These are phyloP conservation scores for Protaetia brevitarsis DNA, from an alignment of 1,140 invertebrate genomes.

Conservation along the genomic window DNA sequence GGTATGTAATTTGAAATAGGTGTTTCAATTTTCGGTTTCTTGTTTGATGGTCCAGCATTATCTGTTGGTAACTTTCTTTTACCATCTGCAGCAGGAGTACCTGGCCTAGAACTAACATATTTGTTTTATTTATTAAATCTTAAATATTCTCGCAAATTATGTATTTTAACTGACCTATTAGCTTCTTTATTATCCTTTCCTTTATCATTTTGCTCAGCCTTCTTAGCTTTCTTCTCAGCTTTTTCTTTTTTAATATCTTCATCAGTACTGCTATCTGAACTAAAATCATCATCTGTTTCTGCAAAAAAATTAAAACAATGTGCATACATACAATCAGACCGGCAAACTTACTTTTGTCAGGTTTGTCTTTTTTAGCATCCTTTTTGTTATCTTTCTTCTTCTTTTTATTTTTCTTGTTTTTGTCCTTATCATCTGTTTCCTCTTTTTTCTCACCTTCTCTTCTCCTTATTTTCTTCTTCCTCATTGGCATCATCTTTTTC, in stretches of 20 bases:
- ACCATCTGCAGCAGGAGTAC: slow-evolving; percentile 55
- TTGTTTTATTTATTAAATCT: neutral
- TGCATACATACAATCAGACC: neutral
- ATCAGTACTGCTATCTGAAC: slow-evolving; percentile 72
- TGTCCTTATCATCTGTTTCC: slow-evolving; percentile 55
- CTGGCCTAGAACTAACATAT: slow-evolving; percentile 58
- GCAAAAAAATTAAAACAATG: slow-evolving; percentile 28
- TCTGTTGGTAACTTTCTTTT: slow-evolving; percentile 40
- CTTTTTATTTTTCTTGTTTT: slow-evolving; percentile 62
- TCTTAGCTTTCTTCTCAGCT: slow-evolving; percentile 51
- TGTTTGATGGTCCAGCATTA: slow-evolving; percentile 48
- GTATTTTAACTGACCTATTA: slow-evolving; percentile 3
- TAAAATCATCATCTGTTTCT: slow-evolving; percentile 70
- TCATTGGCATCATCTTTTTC: slow-evolving; percentile 58
- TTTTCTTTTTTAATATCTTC: slow-evolving; percentile 56
- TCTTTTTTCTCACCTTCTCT: slow-evolving; percentile 63
- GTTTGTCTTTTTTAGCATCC: slow-evolving; percentile 41
- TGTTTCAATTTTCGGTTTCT: slow-evolving; percentile 61
- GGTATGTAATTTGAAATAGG: slow-evolving; percentile 48
- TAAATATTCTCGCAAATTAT: too few species aligned
- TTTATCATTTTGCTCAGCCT: slow-evolving; percentile 50
- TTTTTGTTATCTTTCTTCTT: slow-evolving; percentile 64
- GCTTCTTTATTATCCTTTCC: slow-evolving; percentile 41
- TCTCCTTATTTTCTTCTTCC: slow-evolving; percentile 53
- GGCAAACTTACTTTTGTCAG: neutral